Conservation (phyloP, 2,113 vertebrate species). For the Azemiops feae region DNA sequence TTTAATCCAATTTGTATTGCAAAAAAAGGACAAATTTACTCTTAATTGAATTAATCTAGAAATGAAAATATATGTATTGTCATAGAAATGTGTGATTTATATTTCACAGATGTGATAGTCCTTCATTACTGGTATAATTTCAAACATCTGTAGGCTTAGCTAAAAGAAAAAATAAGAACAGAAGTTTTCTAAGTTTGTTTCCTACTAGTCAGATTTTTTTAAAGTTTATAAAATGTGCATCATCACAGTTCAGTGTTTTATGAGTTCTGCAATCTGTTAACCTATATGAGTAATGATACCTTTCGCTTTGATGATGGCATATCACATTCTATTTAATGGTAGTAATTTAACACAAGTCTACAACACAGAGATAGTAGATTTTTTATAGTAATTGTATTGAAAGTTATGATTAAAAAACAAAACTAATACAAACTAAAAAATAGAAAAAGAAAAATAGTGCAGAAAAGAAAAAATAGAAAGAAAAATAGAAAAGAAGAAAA, state of each 20-base stretch:
- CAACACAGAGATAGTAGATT: neutral
- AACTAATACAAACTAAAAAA: neutral
- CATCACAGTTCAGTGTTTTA: conserved; percentile 23
- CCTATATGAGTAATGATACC: conserved; percentile 14
- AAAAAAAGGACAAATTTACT: conserved; percentile 69
- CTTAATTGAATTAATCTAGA: conserved; percentile 72
- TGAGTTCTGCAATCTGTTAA: conserved; percentile 30
- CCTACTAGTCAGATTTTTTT: conserved; percentile 12
- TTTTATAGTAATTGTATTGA: neutral
- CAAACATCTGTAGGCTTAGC: conserved; percentile 14
- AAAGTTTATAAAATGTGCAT: conserved; percentile 35
- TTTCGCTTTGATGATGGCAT: conserved; percentile 4
- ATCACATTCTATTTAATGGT: conserved; percentile 7
- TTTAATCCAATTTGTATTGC: conserved; percentile 76
- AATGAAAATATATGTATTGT: conserved; percentile 62
- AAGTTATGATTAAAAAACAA: neutral
- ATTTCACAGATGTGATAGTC: conserved; percentile 53
- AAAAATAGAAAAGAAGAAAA: neutral
- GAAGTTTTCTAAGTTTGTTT: conserved; percentile 1
- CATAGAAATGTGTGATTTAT: conserved; percentile 67
- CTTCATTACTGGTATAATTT: conserved; percentile 42
- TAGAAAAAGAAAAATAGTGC: neutral
- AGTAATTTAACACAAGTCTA: conserved; percentile 1
- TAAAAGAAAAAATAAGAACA: neutral
- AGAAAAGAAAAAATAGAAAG: neutral